phyloP scores from a whole-genome alignment of 1,140 invertebrate species.

The Adelges cooleyi region DNA sequence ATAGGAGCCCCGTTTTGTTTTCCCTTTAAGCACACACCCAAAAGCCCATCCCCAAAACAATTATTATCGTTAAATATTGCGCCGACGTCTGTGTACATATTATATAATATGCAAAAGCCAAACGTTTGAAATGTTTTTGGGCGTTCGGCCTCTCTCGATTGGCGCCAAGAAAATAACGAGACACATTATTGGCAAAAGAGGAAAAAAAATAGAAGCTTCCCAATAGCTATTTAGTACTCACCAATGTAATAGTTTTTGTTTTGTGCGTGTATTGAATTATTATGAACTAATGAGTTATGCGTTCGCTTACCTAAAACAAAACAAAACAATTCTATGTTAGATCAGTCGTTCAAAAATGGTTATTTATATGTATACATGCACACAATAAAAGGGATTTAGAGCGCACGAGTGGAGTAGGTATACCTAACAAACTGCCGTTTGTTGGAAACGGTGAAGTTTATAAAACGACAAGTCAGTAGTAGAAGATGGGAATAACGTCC shows the following conservation, averaged over 20 bases:
- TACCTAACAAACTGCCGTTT: conserved; percentile 1
- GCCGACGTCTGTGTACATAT: background rate
- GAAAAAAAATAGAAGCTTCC: too few relatives aligned
- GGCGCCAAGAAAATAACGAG: conserved; percentile 3
- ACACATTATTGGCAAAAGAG: too few relatives aligned
- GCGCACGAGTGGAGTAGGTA: background rate
- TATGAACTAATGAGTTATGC: too few relatives aligned
- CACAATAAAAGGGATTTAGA: too few relatives aligned
- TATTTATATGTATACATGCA: too few relatives aligned
- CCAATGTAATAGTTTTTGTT: too few relatives aligned
- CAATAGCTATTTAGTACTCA: too few relatives aligned
- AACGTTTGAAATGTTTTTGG: too few relatives aligned
- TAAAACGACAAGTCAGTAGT: conserved; percentile 1
- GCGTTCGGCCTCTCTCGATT: background rate
- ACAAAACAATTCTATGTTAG: background rate
- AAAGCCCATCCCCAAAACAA: background rate
- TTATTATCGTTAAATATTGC: conserved; percentile 6
- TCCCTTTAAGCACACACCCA: background rate
- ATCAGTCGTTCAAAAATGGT: too few relatives aligned
- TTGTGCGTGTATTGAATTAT: too few relatives aligned
- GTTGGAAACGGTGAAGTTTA: conserved; percentile 13
- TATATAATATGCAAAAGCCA: too few relatives aligned
- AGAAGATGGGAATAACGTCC: conserved; percentile 7
- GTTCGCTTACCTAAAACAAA: conserved; percentile 23
- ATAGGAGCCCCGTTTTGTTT: background rate